phyloP scores from a whole-genome alignment of 2,797 vertebrate genomes.

The Chiroxiphia lanceolata region DNA sequence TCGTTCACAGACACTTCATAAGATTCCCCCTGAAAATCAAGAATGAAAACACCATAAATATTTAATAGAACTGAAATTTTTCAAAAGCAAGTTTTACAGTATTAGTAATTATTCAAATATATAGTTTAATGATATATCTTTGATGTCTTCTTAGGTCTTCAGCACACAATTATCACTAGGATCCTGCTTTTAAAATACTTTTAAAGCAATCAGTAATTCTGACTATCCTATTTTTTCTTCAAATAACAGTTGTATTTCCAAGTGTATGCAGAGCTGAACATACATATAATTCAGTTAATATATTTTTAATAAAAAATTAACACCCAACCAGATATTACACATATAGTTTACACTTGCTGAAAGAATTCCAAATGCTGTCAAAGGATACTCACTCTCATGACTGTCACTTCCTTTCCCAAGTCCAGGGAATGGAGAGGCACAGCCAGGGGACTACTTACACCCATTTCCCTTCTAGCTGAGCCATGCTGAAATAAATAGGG shows the following conservation, averaged over 20 bases:
- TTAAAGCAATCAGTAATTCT: neutral
- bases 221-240: neutral
- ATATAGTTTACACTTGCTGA: neutral
- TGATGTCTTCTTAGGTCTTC: neutral
- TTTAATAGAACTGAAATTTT: neutral
- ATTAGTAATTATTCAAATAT: neutral
- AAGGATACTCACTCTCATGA: conserved; percentile 56
- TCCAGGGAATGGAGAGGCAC: conserved; percentile 64
- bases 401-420: conserved; percentile 16
- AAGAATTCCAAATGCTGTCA: neutral
- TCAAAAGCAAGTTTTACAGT: neutral
- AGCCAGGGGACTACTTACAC: neutral
- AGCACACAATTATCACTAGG: neutral
- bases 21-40: conserved; percentile 62
- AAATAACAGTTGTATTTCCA: neutral
- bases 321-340: neutral
- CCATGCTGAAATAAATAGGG: conserved; percentile 16
- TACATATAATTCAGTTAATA: neutral
- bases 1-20: conserved; percentile 72
- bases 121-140: neutral
- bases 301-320: neutral
- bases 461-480: neutral
- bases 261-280: neutral
- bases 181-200: neutral
- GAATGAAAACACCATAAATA: neutral